Evolutionary conservation across 2,113 vertebrate species (phyloP).

Genomic region (Probosciger aterrimus): DNA sequence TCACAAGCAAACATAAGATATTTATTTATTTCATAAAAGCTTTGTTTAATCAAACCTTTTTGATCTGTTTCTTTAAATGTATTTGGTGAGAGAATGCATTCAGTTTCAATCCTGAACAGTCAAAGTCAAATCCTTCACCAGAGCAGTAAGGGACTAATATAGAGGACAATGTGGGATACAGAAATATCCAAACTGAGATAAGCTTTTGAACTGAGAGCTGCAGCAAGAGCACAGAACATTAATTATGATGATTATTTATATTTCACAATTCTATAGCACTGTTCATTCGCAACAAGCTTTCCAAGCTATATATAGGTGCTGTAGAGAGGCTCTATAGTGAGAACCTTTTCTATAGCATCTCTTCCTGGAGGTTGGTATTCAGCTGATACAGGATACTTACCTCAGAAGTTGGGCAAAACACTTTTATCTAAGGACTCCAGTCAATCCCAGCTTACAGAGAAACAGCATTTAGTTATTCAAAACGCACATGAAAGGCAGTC

Average conservation of each 20-base stretch:
- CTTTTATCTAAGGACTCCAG: not conserved
- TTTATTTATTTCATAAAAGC: not conserved
- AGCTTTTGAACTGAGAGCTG: conserved; percentile 11
- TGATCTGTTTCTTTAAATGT: not conserved
- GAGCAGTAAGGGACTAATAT: not conserved
- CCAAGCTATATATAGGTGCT: not conserved
- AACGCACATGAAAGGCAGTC: not conserved
- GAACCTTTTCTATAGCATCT: not conserved
- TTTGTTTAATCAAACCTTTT: not conserved
- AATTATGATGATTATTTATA: conserved; percentile 34
- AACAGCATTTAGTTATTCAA: not conserved
- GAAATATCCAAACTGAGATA: not conserved
- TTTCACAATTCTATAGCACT: not conserved
- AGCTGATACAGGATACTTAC: not conserved
- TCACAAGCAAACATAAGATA: not conserved
- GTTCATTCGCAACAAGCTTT: not conserved
- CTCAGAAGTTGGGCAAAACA: not conserved
- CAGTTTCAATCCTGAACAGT: not conserved
- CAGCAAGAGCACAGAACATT: not conserved
- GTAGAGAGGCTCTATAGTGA: not conserved
- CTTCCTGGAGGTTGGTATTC: not conserved
- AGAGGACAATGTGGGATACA: not conserved
- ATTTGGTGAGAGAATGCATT: not conserved
- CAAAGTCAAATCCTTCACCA: not conserved
- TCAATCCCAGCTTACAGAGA: not conserved